Base-by-base conservation (phyloP, 92 coral and sea anemone species). In the Ricordea florida region DNA sequence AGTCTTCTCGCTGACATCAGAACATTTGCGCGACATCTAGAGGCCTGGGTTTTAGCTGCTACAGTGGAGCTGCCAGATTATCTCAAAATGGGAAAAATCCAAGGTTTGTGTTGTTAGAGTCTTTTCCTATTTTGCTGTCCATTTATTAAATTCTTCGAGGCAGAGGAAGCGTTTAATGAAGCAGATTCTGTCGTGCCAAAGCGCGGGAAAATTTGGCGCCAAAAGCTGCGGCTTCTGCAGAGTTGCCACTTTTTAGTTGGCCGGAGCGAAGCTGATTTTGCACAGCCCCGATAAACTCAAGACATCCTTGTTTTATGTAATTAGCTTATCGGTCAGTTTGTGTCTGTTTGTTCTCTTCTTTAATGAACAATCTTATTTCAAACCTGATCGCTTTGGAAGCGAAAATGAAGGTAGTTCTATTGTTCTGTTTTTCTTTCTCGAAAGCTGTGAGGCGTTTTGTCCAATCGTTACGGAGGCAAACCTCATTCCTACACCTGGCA, bases 401-500 rank as follows among this genome's bases (percentile, higher is more conserved):
- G n/a, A n/a, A n/a, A n/a, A n/a, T n/a, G n/a, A n/a, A n/a, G n/a
- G n/a, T n/a, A n/a, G n/a, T n/a, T n/a, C n/a, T n/a, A n/a, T 9
- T 20, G 8, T 57, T 26, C 21, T 23, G 0, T 33, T 62, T 60
- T 44, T 37, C n/a, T 65, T 48, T 52, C 5, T 14, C 36, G 10
- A 20, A 38, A 93, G 98, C 93, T 44, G 97, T 85, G 34, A 90
- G 98, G 44, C 80, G 97, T 25, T 94, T 94, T 42, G 89, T 89
- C 6, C 98, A 92, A 48, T 94, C 98, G 0, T 72, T 94, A 31
- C 80, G 92, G 46, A 65, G 98, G 53, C 98, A 94, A 55, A 94
- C 98, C n/a, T 94, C 98, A 2, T 94, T 94, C 64, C 89, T 94
- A 0, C 98, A 94, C 57, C 90, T 94, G 2, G 97, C 96, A 24